phyloP scores from a whole-genome alignment of 2,113 vertebrate genomes.

The Sclerurus mexicanus region DNA sequence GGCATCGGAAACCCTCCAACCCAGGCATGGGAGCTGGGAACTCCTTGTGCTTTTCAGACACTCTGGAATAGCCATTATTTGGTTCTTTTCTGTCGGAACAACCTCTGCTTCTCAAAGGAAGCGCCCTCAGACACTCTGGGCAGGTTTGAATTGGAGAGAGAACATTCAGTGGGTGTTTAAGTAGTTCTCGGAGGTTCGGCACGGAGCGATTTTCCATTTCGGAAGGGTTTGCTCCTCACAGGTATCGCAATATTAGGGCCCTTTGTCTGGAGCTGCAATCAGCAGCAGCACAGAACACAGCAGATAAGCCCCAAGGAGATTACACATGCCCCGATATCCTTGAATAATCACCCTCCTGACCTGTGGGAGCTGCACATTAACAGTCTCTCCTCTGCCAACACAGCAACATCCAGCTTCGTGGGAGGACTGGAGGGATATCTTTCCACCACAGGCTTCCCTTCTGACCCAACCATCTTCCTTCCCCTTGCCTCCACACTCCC shows the following conservation, averaged over 20 bases:
- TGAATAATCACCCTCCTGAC: not conserved
- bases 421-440: not conserved
- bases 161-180: not conserved
- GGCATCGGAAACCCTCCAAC: no score
- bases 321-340: not conserved
- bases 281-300: not conserved
- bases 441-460: slow-evolving; percentile 14
- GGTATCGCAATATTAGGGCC: not conserved
- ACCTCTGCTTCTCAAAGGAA: not conserved
- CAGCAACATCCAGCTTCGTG: not conserved
- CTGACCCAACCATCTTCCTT: not conserved
- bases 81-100: not conserved
- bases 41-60: not conserved
- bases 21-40: not conserved
- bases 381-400: not conserved
- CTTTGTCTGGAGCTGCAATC: not conserved
- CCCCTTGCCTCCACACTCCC: not conserved
- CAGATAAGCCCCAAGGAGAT: slow-evolving; percentile 12
- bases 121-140: not conserved
- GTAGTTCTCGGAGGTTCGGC: not conserved
- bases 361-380: not conserved
- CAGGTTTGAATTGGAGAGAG: not conserved
- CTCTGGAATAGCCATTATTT: not conserved
- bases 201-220: not conserved
- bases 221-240: not conserved